Evolutionary conservation across 2,797 vertebrate species (phyloP).

Genomic region (Cottoperca gobio): DNA sequence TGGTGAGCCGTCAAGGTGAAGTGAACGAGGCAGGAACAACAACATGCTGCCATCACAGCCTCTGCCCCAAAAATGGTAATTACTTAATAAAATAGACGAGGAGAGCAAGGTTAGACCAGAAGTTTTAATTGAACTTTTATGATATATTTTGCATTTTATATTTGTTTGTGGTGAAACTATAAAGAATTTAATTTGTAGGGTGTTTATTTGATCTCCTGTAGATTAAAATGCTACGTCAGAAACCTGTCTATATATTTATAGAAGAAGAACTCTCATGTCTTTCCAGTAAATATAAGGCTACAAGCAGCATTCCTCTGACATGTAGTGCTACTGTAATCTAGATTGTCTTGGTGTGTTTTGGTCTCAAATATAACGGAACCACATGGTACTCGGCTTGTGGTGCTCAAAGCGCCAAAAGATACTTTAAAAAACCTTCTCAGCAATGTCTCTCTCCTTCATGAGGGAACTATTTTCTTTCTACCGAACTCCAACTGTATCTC

Average conservation of each 20-base stretch:
- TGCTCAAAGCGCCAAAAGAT: too few species aligned
- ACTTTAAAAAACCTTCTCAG: too few species aligned
- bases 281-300: not conserved
- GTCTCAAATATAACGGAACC: too few species aligned
- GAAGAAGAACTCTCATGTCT: not conserved
- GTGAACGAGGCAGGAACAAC: slow-evolving; percentile 56
- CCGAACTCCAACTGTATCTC: too few species aligned
- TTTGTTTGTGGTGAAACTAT: not conserved
- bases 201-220: not conserved
- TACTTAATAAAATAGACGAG: slow-evolving; percentile 18
- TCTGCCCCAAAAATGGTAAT: slow-evolving; percentile 35
- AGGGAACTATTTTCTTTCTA: too few species aligned
- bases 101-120: not conserved
- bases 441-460: too few species aligned
- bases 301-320: too few species aligned
- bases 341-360: too few species aligned
- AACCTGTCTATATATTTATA: not conserved
- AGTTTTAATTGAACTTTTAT: not conserved
- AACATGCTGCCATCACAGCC: slow-evolving; percentile 47
- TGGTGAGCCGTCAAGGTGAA: slow-evolving; percentile 57
- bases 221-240: not conserved
- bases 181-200: not conserved
- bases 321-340: too few species aligned
- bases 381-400: too few species aligned
- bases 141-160: not conserved